phyloP scores from a whole-genome alignment of 2,797 vertebrate genomes.

The Eurystomus glaucurus region DNA sequence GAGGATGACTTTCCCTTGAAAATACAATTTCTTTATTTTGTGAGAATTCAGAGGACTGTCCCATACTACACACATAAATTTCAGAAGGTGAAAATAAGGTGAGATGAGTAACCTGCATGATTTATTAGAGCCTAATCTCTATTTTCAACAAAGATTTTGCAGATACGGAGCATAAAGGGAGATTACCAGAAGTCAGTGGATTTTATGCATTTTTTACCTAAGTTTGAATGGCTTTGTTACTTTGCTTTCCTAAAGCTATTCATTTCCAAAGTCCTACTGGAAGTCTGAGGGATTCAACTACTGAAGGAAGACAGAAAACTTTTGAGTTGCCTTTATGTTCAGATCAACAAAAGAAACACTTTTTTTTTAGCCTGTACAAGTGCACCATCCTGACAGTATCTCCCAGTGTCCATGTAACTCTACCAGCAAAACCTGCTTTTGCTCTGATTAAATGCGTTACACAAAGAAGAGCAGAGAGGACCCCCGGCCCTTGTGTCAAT shows the following conservation, averaged over 20 bases:
- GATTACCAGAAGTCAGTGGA: neutral
- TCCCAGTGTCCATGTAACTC: neutral
- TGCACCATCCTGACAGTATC: rapidly evolving
- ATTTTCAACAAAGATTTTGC: neutral
- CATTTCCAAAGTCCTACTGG: neutral
- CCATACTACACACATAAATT: neutral
- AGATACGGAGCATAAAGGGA: neutral
- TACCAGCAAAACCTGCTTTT: neutral
- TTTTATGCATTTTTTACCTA: neutral
- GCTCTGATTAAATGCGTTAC: neutral
- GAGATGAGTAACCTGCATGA: neutral
- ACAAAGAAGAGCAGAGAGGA: neutral
- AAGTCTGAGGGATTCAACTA: neutral
- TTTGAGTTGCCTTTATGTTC: neutral
- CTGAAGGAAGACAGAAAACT: neutral
- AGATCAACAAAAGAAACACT: neutral
- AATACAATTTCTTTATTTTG: neutral
- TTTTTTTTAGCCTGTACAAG: neutral
- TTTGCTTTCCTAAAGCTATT: neutral
- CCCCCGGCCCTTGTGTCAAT: neutral
- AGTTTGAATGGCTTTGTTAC: neutral
- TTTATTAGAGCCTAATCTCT: neutral
- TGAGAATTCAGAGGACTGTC: neutral
- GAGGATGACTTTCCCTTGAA: neutral
- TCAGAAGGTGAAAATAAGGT: neutral